Base-by-base conservation (phyloP, 1,140 invertebrate species). In the Drosophila simulans region DNA sequence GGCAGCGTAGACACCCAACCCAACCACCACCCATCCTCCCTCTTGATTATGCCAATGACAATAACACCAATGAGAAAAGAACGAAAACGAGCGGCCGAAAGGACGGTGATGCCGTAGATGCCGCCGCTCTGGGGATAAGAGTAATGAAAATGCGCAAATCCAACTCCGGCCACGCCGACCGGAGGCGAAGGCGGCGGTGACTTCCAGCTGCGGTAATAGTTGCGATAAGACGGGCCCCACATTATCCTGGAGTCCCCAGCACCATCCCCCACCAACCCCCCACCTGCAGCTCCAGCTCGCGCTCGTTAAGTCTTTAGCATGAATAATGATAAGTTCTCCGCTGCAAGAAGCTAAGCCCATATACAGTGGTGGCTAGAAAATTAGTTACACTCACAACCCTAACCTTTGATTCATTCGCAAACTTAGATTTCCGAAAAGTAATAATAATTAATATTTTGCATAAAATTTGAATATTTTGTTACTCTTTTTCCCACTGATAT, bases 291-390 rank as follows among this genome's bases (percentile, higher is more conserved):
- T 60, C 52, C 65, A 60, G 46, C 58, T 53, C 77, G 77, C 80
- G 84, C 88, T 91, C 88, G 88, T 91, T 91, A 91, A 91, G 88
- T 91, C 88, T 91, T 91, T 91, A 91, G 83, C 88, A 91, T 91
- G 89, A 91, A 91, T 91, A 91, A 91, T 84, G 88, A 91, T 91
- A 91, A 91, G 83, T 84, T 91, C 85, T 72, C 63, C 68, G 77
- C 49, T 56, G 49, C 64, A 69, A 55, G 58, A 65, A 58, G 58
- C 73, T 46, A 53, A 55, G 63, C 48, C 49, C 31, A 70, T 45
- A n/a, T 10, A 68, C 64, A 68, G 12, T n/a, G 5, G 39, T 2
- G 37, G 37, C 51, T 15, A 31, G 15, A 25, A 43, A 11, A 53
- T 15, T 43, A 55, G 37, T 0, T 11, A 1, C 11, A 31, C 0